Evolutionary conservation across 2,888 invertebrate species (phyloP).

Genomic region (Troides oblongomaculatus): DNA sequence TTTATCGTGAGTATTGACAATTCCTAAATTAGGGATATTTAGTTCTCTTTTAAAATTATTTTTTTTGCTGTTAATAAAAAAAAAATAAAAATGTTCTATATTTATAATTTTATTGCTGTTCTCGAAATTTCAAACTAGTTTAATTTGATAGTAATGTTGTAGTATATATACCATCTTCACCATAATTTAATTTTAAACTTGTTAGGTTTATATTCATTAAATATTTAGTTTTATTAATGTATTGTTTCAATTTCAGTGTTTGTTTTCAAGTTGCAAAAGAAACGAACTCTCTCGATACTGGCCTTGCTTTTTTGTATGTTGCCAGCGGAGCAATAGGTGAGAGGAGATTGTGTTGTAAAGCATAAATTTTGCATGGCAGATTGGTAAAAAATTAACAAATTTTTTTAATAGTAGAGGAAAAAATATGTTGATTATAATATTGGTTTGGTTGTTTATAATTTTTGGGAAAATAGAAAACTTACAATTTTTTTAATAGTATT

Average conservation of each 20-base stretch:
- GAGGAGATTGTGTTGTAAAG: slow-evolving; percentile 43
- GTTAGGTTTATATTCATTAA: background rate
- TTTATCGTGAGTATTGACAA: slow-evolving; percentile 63
- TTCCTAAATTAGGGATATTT: background rate
- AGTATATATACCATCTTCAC: too few species aligned
- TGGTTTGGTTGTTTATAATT: background rate
- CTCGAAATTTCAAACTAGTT: background rate
- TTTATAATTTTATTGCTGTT: background rate
- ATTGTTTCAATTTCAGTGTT: slow-evolving; percentile 55
- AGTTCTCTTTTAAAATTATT: background rate
- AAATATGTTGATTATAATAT: background rate
- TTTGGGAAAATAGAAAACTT: background rate
- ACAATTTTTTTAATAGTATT: background rate
- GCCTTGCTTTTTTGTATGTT: slow-evolving; percentile 71
- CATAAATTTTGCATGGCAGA: background rate
- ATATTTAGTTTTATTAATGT: slow-evolving; percentile 1
- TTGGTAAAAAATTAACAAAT: background rate
- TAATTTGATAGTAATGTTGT: too few species aligned
- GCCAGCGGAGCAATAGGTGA: slow-evolving; percentile 73
- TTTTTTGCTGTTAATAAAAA: background rate
- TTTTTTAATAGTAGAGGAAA: background rate
- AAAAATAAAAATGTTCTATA: background rate
- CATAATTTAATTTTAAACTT: too few species aligned
- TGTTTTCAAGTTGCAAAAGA: slow-evolving; percentile 68
- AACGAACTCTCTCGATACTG: slow-evolving; percentile 63